Percentiles rank a stretch among this genome's conserved stretches.
Conservation (phyloP, 1,140 invertebrate genomes). For the Drosophila ambigua region DNA sequence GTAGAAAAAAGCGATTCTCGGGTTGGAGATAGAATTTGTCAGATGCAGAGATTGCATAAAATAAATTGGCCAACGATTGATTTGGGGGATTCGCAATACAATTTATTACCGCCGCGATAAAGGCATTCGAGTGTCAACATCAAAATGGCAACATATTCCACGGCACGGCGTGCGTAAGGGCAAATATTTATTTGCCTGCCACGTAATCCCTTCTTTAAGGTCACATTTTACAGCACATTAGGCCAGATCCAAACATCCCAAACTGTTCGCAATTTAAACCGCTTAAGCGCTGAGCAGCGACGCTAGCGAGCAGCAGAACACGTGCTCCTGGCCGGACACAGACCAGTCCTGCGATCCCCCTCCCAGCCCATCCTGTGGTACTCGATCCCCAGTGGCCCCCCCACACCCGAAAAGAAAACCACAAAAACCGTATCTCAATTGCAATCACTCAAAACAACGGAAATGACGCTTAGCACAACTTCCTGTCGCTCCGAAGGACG, state of each 20-base stretch:
- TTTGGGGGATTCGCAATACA: conserved; percentile 57
- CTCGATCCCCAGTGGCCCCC: conserved; percentile 14
- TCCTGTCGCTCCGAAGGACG: conserved; percentile 63
- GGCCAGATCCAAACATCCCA: conserved; percentile 2
- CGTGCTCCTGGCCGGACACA: conserved; percentile 39
- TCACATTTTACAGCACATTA: conserved; percentile 51
- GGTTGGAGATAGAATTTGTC: conserved; percentile 25
- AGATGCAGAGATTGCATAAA: conserved; percentile 60
- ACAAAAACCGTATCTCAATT: conserved; percentile 79
- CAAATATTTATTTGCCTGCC: neutral
- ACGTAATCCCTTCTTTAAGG: conserved; percentile 13
- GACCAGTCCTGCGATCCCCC: neutral
- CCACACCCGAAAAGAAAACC: conserved; percentile 59
- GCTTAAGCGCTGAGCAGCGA: conserved; percentile 39
- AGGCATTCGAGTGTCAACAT: conserved; percentile 54
- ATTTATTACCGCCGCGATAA: conserved; percentile 53
- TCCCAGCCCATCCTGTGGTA: too few relatives aligned
- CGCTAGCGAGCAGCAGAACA: conserved; percentile 37
- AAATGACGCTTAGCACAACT: conserved; percentile 82
- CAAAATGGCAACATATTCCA: conserved; percentile 53
- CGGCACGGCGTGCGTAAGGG: conserved; percentile 25
- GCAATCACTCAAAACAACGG: conserved; percentile 82
- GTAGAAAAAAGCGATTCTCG: neutral
- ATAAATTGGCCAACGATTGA: conserved; percentile 72
- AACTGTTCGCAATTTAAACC: conserved; percentile 28